Percentiles rank a stretch among this genome's conserved stretches.
Evolutionary conservation across 2,797 vertebrate genomes (phyloP).

Genomic region (Cryptoblepharus egeriae): DNA sequence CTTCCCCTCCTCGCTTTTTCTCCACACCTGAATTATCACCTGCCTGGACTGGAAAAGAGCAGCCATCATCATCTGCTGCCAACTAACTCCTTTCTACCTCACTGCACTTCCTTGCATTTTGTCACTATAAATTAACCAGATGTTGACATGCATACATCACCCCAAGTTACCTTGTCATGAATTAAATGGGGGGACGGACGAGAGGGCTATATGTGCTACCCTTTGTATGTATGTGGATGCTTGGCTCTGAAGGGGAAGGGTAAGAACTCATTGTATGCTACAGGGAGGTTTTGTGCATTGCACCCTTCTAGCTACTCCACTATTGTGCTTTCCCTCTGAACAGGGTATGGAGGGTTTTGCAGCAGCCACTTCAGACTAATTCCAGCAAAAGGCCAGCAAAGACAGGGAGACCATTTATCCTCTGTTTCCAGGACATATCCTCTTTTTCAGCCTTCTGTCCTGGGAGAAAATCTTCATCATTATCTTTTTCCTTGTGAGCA

Average conservation of each 20-base stretch:
- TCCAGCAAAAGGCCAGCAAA: no score
- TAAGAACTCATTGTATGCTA: no score
- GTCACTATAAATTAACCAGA: conserved; percentile 7
- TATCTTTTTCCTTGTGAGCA: no score
- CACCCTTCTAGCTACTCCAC: no score
- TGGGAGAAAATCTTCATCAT: no score
- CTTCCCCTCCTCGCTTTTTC: background rate
- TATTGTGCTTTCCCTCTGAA: background rate
- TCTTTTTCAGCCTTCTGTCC: no score
- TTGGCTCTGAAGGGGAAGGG: background rate
- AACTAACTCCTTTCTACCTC: conserved; percentile 36
- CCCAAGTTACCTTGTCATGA: conserved; percentile 32
- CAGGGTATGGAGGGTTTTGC: background rate
- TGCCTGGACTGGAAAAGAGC: background rate
- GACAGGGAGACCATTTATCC: no score
- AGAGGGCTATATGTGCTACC: background rate
- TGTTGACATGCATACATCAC: conserved; percentile 45
- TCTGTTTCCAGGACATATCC: no score
- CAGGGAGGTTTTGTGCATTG: no score
- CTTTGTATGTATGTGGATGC: background rate
- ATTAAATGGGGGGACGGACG: background rate
- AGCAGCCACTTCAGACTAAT: background rate
- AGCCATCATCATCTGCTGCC: conserved; percentile 24
- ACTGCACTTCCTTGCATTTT: conserved; percentile 22
- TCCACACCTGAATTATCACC: conserved; percentile 19